Conservation (phyloP, 2,888 invertebrate species). For the Siphlonurus alternatus region DNA sequence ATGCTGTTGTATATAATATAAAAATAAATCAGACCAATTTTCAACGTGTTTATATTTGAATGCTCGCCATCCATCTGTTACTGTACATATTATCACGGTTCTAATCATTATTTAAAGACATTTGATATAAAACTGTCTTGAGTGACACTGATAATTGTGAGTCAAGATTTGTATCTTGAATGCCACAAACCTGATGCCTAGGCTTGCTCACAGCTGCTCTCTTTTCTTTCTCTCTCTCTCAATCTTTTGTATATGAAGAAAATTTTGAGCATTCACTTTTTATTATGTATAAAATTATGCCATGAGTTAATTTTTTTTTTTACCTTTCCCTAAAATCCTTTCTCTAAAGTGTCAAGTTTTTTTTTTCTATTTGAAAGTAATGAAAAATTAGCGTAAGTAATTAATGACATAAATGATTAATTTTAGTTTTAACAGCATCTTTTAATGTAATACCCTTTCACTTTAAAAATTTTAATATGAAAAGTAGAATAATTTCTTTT, state of each 20-base stretch:
- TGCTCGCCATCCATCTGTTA: neutral
- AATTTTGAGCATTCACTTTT: constrained; percentile 24
- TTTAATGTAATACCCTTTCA: too few relatives aligned
- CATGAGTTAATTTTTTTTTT: neutral
- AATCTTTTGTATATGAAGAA: constrained; percentile 22
- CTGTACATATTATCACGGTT: neutral
- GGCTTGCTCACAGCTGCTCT: constrained; percentile 6
- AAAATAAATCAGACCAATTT: too few relatives aligned
- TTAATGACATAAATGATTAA: neutral
- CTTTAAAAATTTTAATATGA: too few relatives aligned
- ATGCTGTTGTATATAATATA: too few relatives aligned
- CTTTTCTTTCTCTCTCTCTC: constrained; percentile 11
- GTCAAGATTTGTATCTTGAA: neutral
- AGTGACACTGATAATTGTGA: neutral
- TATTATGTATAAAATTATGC: neutral
- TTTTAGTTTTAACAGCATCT: too few relatives aligned
- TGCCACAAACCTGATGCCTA: neutral
- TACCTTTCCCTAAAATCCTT: neutral
- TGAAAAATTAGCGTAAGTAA: neutral
- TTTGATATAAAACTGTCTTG: neutral
- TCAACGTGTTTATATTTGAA: too few relatives aligned
- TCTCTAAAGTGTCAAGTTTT: neutral
- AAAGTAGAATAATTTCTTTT: too few relatives aligned
- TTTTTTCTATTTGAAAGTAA: neutral
- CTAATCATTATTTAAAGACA: neutral